phyloP scores from a whole-genome alignment of 2,113 vertebrate genomes.

The Lontra canadensis region DNA sequence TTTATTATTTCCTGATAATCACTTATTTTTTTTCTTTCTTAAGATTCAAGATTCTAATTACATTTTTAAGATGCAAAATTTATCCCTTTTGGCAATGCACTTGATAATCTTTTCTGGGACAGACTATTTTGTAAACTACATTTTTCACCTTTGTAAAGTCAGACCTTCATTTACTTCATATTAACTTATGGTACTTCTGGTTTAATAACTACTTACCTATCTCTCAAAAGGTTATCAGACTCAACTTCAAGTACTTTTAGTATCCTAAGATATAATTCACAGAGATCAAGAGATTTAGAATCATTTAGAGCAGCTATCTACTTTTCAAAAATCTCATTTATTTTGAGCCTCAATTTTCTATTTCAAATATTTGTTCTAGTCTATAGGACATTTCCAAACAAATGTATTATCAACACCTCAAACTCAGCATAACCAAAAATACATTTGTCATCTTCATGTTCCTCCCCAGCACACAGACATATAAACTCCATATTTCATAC shows the following conservation, averaged over 20 bases:
- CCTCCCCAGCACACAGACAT: background rate
- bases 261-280: background rate
- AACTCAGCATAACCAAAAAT: background rate
- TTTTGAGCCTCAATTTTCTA: constrained; percentile 59
- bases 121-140: background rate
- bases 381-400: constrained; percentile 37
- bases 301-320: constrained; percentile 11
- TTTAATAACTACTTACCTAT: background rate
- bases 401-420: constrained; percentile 1
- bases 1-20: background rate
- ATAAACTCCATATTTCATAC: background rate
- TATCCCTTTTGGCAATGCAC: background rate
- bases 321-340: constrained; percentile 60
- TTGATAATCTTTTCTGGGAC: background rate
- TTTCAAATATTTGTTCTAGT: constrained; percentile 68
- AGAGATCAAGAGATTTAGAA: constrained; percentile 49
- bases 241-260: background rate
- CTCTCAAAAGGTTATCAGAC: constrained; percentile 4
- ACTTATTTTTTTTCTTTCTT: background rate
- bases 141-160: background rate
- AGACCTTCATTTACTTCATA: background rate
- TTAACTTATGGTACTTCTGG: background rate
- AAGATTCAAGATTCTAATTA: background rate
- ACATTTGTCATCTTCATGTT: background rate
- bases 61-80: background rate